Evolutionary conservation across 2,797 vertebrate species (phyloP).

Genomic region (Rhabdomys pumilio): DNA sequence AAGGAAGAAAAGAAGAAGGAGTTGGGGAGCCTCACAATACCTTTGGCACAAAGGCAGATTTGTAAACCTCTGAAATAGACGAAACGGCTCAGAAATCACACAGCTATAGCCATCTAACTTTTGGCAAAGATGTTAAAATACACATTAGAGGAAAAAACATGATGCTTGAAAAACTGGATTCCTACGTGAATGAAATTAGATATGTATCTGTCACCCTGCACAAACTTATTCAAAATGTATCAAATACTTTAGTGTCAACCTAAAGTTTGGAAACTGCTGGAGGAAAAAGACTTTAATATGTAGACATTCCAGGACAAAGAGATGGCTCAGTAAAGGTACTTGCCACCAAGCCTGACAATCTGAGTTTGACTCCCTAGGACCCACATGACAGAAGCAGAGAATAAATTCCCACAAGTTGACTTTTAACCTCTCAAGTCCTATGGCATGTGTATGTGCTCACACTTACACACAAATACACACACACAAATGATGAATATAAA

Average conservation of each 20-base stretch:
- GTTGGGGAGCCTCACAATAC: not conserved
- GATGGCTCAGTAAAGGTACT: not conserved
- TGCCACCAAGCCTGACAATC: not conserved
- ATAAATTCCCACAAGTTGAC: not conserved
- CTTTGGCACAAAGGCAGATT: not conserved
- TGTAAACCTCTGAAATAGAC: not conserved
- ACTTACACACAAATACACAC: no score
- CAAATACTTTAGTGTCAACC: not conserved
- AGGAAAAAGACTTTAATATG: not conserved
- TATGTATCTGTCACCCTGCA: not conserved
- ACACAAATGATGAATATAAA: no score
- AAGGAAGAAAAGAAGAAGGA: not conserved
- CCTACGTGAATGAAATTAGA: not conserved
- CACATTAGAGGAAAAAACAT: not conserved
- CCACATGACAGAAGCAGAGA: not conserved
- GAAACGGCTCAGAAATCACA: not conserved
- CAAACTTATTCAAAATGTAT: not conserved
- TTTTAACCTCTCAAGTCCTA: no score
- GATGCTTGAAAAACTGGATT: not conserved
- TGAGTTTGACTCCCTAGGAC: not conserved
- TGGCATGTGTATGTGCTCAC: no score
- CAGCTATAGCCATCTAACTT: not conserved
- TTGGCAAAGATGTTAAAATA: not conserved
- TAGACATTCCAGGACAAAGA: not conserved
- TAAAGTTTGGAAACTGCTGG: not conserved